A percentile compares a stretch with the other conserved stretches of the same genome.
Evolutionary conservation across 2,888 invertebrate species (phyloP).

Genomic region (Cantharis flavilabris): DNA sequence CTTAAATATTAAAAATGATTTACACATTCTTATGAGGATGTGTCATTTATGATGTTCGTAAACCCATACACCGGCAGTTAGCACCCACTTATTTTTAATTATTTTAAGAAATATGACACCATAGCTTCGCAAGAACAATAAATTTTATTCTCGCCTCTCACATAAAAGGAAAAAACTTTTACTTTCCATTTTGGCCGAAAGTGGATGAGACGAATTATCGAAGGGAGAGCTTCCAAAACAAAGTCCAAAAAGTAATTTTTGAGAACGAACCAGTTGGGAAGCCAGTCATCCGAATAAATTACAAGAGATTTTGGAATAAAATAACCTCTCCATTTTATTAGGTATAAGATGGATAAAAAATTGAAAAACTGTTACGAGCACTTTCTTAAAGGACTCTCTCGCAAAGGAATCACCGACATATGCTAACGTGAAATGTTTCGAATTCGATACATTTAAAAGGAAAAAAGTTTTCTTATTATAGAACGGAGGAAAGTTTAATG

Average conservation of each 20-base stretch:
- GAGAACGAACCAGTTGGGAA: neutral
- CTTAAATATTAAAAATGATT: conserved; percentile 31
- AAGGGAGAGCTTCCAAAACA: neutral
- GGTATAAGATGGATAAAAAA: neutral
- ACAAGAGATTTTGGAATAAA: neutral
- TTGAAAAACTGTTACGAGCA: neutral
- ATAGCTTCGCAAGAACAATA: neutral
- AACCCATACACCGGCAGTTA: conserved; percentile 10
- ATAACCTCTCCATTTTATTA: neutral
- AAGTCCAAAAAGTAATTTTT: neutral
- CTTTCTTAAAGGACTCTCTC: neutral
- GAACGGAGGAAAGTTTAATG: neutral
- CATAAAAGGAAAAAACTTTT: neutral
- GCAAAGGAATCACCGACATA: neutral
- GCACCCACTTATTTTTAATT: neutral
- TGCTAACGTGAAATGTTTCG: neutral
- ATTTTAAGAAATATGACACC: neutral
- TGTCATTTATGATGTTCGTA: conserved; percentile 29
- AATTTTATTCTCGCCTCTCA: neutral
- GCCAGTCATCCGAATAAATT: neutral
- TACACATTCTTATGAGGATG: conserved; percentile 26
- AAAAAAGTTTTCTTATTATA: neutral
- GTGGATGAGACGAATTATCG: neutral
- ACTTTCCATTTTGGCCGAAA: neutral
- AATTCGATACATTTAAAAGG: neutral